Evolutionary conservation across 2,888 invertebrate genomes (phyloP).

Genomic region (Neuroscelio doddi): DNA sequence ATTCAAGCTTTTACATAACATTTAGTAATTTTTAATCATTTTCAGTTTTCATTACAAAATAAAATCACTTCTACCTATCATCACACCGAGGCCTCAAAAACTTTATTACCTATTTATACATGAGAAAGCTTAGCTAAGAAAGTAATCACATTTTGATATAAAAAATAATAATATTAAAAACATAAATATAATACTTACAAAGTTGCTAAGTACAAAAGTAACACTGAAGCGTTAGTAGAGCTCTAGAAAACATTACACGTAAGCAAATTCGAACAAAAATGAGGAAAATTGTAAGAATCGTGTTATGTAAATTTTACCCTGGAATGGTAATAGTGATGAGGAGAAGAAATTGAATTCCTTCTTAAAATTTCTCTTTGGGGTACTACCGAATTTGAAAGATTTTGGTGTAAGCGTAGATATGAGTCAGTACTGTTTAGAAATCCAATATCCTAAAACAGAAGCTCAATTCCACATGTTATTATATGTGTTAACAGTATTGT

Average conservation of each 20-base stretch:
- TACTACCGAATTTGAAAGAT: conserved; percentile 32
- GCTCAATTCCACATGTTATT: conserved; percentile 52
- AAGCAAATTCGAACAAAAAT: not conserved
- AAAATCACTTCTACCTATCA: conserved; percentile 31
- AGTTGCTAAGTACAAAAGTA: too few species aligned
- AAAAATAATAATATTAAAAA: too few species aligned
- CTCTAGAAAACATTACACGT: not conserved
- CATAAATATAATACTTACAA: not conserved
- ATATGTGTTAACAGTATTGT: too few species aligned
- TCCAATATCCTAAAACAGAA: conserved; percentile 63
- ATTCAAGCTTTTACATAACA: conserved; percentile 4
- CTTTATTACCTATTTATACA: conserved; percentile 20
- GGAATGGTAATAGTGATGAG: conserved; percentile 66
- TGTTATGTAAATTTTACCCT: conserved; percentile 65
- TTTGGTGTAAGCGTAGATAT: conserved; percentile 49
- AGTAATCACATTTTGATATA: too few species aligned
- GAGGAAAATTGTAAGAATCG: too few species aligned
- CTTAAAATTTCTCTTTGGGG: conserved; percentile 55
- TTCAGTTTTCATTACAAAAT: too few species aligned
- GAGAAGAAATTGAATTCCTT: conserved; percentile 64
- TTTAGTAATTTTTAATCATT: not conserved
- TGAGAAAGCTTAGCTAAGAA: not conserved
- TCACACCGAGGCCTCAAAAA: conserved; percentile 65
- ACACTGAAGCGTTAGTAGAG: conserved; percentile 9
- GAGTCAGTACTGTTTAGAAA: conserved; percentile 65